phyloP scores from a whole-genome alignment of 2,797 vertebrate species.

The Danio tinwini region DNA sequence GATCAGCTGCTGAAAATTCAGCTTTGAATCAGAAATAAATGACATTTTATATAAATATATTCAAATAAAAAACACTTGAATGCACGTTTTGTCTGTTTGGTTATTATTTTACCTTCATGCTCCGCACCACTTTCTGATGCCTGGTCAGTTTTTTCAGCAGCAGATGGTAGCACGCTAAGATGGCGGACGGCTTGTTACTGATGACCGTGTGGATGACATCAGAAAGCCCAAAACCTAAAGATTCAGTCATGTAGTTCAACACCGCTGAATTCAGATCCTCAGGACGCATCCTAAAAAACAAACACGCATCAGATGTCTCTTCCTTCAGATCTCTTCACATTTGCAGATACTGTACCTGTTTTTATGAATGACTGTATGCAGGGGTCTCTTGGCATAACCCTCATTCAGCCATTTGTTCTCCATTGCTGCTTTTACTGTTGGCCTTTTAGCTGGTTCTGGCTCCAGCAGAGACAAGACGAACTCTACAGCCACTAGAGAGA shows the following conservation, averaged over 20 bases:
- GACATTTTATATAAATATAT: too few species aligned
- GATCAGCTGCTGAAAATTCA: too few species aligned
- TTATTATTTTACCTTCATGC: slow-evolving; percentile 73
- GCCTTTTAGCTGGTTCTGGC: slow-evolving; percentile 81
- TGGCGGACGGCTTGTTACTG: slow-evolving; percentile 82
- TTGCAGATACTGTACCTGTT: slow-evolving; percentile 50
- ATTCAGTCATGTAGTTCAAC: slow-evolving; percentile 81
- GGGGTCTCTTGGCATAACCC: slow-evolving; percentile 77
- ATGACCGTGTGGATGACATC: slow-evolving; percentile 80
- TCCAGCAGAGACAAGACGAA: slow-evolving; percentile 85
- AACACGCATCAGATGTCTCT: slow-evolving; percentile 23
- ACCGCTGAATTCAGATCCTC: slow-evolving; percentile 80
- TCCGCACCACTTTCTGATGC: slow-evolving; percentile 75
- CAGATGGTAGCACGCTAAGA: slow-evolving; percentile 84
- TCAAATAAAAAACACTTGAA: too few species aligned
- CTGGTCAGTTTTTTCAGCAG: slow-evolving; percentile 81
- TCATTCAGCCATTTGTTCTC: slow-evolving; percentile 84
- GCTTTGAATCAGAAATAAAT: too few species aligned
- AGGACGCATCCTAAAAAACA: slow-evolving; percentile 71
- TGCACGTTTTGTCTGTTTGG: too few species aligned
- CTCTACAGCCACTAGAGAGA: slow-evolving; percentile 72
- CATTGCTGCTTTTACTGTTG: slow-evolving; percentile 80
- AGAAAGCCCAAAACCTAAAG: slow-evolving; percentile 74
- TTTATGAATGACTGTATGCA: slow-evolving; percentile 68
- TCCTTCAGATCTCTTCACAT: background rate